Evolutionary conservation across 1,140 invertebrate genomes (phyloP).

Genomic region (Calycopis cecrops): DNA sequence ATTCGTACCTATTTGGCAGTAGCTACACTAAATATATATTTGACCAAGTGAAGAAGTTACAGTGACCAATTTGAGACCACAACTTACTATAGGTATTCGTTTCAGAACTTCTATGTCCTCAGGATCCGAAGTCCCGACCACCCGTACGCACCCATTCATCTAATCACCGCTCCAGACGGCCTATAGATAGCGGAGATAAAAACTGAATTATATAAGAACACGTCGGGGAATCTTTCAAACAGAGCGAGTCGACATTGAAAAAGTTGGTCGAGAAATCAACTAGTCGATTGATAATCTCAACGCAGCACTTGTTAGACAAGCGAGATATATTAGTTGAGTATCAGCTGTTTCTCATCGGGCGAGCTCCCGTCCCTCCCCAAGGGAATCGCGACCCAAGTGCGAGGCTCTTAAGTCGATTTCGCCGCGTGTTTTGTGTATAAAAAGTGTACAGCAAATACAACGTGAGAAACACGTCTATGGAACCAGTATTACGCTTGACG

Average conservation of each 20-base stretch:
- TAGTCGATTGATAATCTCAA: constrained; percentile 46
- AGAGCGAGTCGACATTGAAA: background rate
- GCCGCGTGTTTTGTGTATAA: background rate
- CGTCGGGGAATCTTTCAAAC: background rate
- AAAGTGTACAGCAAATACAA: constrained; percentile 11
- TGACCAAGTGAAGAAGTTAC: too few species aligned
- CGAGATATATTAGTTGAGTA: background rate
- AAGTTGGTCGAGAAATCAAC: constrained; percentile 34
- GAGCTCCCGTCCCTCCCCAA: background rate
- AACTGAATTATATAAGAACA: too few species aligned
- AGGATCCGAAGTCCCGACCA: too few species aligned
- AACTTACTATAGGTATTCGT: too few species aligned
- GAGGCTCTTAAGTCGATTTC: background rate
- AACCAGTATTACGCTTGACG: constrained; percentile 11
- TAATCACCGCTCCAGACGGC: too few species aligned
- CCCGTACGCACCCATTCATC: too few species aligned
- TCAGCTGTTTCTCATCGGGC: constrained; percentile 9
- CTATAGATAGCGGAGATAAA: too few species aligned
- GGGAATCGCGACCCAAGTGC: background rate
- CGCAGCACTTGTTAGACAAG: constrained; percentile 23
- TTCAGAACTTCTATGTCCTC: too few species aligned
- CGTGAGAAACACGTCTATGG: constrained; percentile 10
- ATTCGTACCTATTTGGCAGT: too few species aligned
- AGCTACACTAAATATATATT: too few species aligned
- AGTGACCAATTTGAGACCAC: too few species aligned